These are phyloP conservation scores for Rousettus leschenaultii DNA, from an alignment of 2,113 vertebrate genomes.

Conservation along the genomic window DNA sequence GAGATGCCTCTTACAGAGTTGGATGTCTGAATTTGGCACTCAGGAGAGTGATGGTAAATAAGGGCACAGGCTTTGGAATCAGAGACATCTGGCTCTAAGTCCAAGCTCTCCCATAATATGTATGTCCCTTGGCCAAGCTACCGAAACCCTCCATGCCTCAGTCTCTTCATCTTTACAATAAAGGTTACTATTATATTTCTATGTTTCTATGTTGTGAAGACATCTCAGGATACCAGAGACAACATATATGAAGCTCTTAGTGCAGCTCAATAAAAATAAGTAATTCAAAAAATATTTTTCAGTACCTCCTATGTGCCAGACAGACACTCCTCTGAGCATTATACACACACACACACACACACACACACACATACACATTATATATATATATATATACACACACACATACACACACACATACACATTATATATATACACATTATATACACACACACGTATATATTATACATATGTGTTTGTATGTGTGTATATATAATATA, in stretches of 20 bases:
- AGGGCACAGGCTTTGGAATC: background rate
- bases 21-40: background rate
- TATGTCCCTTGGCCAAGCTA: background rate
- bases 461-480: too few relatives aligned
- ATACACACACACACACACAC: too few relatives aligned
- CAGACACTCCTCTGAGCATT: background rate
- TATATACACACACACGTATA: too few relatives aligned
- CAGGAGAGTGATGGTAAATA: background rate
- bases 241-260: background rate
- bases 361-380: too few relatives aligned
- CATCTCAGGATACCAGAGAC: background rate
- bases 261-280: conserved; percentile 5
- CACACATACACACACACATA: too few relatives aligned
- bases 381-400: too few relatives aligned
- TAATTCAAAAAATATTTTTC: background rate
- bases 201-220: background rate
- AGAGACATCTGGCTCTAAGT: background rate
- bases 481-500: background rate
- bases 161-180: background rate
- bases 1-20: background rate
- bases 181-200: background rate
- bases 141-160: background rate
- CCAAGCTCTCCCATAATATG: background rate
- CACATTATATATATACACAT: too few relatives aligned
- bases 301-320: background rate